Percentiles rank a stretch among this genome's conserved stretches.
Conservation (phyloP, 2,113 vertebrate species). For the Xenopus tropicalis region DNA sequence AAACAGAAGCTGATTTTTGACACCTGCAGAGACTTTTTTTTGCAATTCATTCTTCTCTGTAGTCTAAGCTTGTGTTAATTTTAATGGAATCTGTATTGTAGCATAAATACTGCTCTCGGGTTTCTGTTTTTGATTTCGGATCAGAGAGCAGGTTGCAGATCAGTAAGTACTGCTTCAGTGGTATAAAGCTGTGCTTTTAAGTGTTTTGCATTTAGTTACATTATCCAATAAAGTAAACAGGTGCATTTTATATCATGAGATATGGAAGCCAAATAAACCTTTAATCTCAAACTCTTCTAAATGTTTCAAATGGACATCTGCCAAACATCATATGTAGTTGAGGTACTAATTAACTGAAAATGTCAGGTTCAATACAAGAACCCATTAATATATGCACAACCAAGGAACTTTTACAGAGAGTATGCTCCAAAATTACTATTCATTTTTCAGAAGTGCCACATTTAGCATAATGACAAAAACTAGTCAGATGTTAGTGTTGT, state of each 20-base stretch:
- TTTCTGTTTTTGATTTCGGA: neutral
- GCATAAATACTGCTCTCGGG: neutral
- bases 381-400: conserved; percentile 1
- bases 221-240: conserved; percentile 17
- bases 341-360: conserved; percentile 18
- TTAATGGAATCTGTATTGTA: neutral
- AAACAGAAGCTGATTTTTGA: conserved; percentile 17
- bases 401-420: neutral
- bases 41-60: neutral
- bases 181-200: neutral
- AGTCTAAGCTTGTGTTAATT: neutral
- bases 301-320: conserved; percentile 19
- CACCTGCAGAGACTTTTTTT: conserved; percentile 3
- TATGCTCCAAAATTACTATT: neutral
- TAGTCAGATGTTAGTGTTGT: too few species aligned
- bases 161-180: neutral
- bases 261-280: conserved; percentile 7
- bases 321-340: conserved; percentile 10
- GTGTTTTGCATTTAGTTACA: neutral
- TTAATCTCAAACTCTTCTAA: conserved; percentile 11
- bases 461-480: neutral
- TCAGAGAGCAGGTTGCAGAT: neutral
- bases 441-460: neutral
- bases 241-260: conserved; percentile 13
- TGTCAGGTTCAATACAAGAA: conserved; percentile 8